phyloP scores from a whole-genome alignment of 2,113 vertebrate species.

The Eleginops maclovinus region DNA sequence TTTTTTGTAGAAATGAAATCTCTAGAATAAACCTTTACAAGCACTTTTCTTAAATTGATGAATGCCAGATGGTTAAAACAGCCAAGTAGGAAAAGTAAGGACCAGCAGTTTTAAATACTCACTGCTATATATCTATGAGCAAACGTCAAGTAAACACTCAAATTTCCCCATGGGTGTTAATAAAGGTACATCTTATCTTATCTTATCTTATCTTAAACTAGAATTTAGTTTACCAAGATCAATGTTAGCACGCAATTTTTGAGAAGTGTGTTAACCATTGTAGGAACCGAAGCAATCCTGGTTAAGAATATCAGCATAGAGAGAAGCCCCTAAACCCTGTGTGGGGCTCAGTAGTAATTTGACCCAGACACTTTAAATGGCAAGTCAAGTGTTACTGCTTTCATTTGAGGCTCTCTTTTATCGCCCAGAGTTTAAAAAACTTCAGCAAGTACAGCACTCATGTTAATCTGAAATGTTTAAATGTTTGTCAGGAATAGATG shows the following conservation, averaged over 20 bases:
- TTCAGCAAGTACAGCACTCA: neutral
- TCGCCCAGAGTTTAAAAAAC: slow-evolving; percentile 4
- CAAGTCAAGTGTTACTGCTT: slow-evolving; percentile 11
- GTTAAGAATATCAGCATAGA: slow-evolving; percentile 7
- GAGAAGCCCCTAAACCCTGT: neutral
- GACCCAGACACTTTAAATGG: neutral
- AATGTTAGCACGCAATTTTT: slow-evolving; percentile 5
- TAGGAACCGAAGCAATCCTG: neutral
- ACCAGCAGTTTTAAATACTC: slow-evolving; percentile 36
- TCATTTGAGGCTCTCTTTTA: slow-evolving; percentile 16
- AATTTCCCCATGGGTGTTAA: too few species aligned
- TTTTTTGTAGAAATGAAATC: neutral
- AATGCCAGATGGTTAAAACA: slow-evolving; percentile 15
- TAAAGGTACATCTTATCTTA: too few species aligned
- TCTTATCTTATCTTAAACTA: too few species aligned
- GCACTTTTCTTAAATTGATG: slow-evolving; percentile 10
- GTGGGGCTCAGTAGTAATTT: slow-evolving; percentile 12
- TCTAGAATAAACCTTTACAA: slow-evolving; percentile 5
- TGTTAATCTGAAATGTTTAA: slow-evolving; percentile 33
- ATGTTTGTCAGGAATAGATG: slow-evolving; percentile 43
- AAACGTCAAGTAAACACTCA: slow-evolving; percentile 21
- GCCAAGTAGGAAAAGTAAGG: slow-evolving; percentile 36
- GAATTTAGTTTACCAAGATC: slow-evolving; percentile 8
- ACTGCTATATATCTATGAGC: slow-evolving; percentile 10
- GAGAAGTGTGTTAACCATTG: neutral